Evolutionary conservation across 2,888 invertebrate genomes (phyloP).

Genomic region (Synergus japonicus): DNA sequence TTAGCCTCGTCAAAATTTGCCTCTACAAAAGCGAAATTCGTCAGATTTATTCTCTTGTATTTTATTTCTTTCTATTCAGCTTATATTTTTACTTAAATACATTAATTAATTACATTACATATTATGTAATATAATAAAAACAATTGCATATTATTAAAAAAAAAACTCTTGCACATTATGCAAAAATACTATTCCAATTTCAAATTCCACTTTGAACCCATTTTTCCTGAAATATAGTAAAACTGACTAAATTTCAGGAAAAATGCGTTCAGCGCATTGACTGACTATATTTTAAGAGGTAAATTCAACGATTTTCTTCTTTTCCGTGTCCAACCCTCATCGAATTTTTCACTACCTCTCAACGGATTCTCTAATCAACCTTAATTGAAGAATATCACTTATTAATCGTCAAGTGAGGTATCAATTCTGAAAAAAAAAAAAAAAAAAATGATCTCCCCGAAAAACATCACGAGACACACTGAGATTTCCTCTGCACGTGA

Average conservation of each 20-base stretch:
- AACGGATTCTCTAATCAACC: background rate
- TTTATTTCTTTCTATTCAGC: background rate
- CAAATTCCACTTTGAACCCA: no score
- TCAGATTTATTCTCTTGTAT: background rate
- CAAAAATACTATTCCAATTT: no score
- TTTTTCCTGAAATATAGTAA: no score
- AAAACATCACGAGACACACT: background rate
- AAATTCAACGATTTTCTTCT: no score
- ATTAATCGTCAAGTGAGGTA: background rate
- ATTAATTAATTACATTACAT: background rate
- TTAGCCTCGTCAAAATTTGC: constrained; percentile 4
- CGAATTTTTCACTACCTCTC: background rate
- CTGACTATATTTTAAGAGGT: no score
- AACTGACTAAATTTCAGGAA: no score
- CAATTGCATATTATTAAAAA: no score
- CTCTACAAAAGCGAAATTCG: background rate
- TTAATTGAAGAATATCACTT: background rate
- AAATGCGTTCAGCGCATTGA: no score
- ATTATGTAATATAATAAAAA: no score
- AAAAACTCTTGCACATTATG: no score
- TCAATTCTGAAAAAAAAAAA: background rate
- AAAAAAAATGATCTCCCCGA: background rate
- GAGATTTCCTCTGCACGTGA: background rate
- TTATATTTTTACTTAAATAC: background rate
- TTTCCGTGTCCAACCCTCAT: background rate